These are phyloP conservation scores for Cryptophagus acutangulus DNA, from an alignment of 2,888 invertebrate species.

Conservation along the genomic window DNA sequence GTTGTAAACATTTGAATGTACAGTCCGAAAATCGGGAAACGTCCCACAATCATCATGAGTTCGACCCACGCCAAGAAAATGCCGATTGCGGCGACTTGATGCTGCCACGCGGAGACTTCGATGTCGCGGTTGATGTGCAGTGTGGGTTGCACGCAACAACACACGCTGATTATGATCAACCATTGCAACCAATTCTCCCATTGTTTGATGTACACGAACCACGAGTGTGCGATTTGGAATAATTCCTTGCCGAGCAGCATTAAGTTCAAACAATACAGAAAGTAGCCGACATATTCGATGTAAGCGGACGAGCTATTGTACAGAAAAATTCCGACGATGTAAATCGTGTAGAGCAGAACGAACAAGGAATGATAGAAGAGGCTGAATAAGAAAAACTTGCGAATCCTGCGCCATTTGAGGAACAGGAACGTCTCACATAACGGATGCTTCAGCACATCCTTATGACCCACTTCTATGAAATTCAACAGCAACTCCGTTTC, in stretches of 20 bases:
- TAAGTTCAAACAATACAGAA: conserved; percentile 60
- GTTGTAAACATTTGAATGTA: conserved; percentile 87
- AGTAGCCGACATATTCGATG: conserved; percentile 49
- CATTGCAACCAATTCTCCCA: conserved; percentile 86
- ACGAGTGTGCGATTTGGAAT: conserved; percentile 68
- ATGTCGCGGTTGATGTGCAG: conserved; percentile 31
- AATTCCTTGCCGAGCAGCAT: conserved; percentile 68
- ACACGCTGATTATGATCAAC: conserved; percentile 68
- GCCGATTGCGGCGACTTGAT: conserved; percentile 73
- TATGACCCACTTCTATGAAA: conserved; percentile 75
- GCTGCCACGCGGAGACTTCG: conserved; percentile 60
- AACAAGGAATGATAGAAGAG: conserved; percentile 72
- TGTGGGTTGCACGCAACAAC: conserved; percentile 57
- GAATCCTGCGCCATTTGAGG: conserved; percentile 76
- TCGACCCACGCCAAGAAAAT: conserved; percentile 79
- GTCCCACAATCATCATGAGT: conserved; percentile 78
- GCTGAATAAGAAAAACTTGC: conserved; percentile 76
- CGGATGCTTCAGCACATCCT: conserved; percentile 75
- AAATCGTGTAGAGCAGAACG: conserved; percentile 68
- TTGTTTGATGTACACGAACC: conserved; percentile 66
- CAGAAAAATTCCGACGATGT: conserved; percentile 61
- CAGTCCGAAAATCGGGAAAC: conserved; percentile 80
- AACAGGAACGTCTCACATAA: conserved; percentile 79
- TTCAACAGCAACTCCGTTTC: conserved; percentile 67
- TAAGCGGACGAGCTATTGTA: conserved; percentile 45